Evolutionary conservation across 1,140 invertebrate species (phyloP), one percentile per base, ranked within the genome.

Genomic region (Brachystomella parvula): DNA sequence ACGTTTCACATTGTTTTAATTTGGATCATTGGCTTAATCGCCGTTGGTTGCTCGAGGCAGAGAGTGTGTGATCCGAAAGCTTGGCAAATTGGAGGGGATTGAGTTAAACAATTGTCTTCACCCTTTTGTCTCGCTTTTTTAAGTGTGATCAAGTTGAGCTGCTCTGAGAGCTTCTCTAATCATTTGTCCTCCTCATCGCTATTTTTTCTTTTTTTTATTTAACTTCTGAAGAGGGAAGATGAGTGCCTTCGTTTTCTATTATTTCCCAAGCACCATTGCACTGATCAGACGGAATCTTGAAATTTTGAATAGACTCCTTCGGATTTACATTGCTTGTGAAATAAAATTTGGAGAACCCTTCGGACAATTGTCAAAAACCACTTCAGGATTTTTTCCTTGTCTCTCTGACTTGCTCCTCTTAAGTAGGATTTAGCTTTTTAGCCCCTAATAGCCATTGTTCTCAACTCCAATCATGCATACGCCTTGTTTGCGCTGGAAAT

Each of bases 141-240:
- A 53, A 53, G 49, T 53, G 49, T 53, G 49, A 53, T 53, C 49
- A 53, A 53, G 12, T 53, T 53, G 49, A 53, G 21, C 21, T n/a
- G n/a, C 21, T 26, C 24, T 24, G 24, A 53, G 49, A 39, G 35
- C 6, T 9, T 6, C 6, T 39, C 35, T 19, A 39, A 39, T 39
- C 35, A 39, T 39, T 39, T 39, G 35, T 39, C 35, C 35, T 39
- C 19, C 35, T 53, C 49, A 6, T 53, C 49, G 15, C 49, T 53
- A 53, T 53, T 53, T 53, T 53, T 53, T n/a, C n/a, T n/a, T n/a
- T 24, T 53, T 53, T 53, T 53, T 53, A 53, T 53, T 53, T 53
- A 53, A 53, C 49, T 53, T 53, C 49, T 53, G 9, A 26, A 53
- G 12, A 15, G 15, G 24, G 24, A 24, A 53, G 49, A 26, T 53